Base-by-base conservation (phyloP, 2,888 invertebrate genomes). In the Himalopsyche anomala region DNA sequence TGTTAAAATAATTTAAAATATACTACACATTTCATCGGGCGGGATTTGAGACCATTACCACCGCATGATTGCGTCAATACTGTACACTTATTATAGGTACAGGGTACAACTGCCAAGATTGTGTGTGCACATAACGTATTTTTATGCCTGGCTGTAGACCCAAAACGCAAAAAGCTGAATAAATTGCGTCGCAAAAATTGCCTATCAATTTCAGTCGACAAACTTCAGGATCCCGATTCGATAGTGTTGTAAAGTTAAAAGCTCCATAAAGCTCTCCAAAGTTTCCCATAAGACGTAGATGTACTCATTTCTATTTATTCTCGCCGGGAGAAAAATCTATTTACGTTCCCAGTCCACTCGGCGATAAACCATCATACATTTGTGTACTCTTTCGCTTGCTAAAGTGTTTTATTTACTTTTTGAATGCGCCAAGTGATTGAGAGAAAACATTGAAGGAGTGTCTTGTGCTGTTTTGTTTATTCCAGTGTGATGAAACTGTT, bases 341-440 rank as follows among this genome's bases (percentile, higher is more conserved):
- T 74, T 74, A 74, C 74, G 74, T 15, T 74, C 36, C 74, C 74
- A 74, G 74, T 74, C 74, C 74, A 36, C 74, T 74, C 36, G 74
- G 74, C 36, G 74, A 74, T 74, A 74, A 38, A 74, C 74, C 36
- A 74, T 74, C 74, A 74, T 74, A 74, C 28, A 74, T 9, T 74
- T 74, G 74, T 74, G 74, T 38, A 74, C 74, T 74, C 74, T 74
- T 74, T 15, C 36, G 38, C 74, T 74, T 38, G 74, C 15, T 36
- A 36, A 74, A 74, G 74, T 74, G 74, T 74, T 74, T 74, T 74
- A 74, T 74, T 74, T 74, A 74, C 74, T 74, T 12, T 74, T 38
- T 74, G 74, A 74, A 74, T 80, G 83, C 74, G 45, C 54, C 36
- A 56, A 84, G 40, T 81, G 80, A 84, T 81, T 84, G 84, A 81